These are phyloP conservation scores for Melieria crassipennis DNA, from an alignment of 2,888 invertebrate genomes.

Conservation along the genomic window DNA sequence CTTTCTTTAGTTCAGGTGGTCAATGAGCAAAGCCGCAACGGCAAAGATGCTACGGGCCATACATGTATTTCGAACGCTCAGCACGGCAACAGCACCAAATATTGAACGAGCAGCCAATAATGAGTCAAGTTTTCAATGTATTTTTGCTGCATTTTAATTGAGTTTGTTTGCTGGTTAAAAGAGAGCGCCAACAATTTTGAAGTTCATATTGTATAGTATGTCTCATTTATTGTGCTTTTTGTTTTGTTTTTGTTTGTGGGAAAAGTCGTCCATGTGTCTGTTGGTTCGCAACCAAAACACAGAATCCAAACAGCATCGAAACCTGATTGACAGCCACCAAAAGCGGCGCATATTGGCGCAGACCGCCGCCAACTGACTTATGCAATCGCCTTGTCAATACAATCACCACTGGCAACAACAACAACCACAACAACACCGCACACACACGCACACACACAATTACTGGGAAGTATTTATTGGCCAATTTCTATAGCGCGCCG, in stretches of 20 bases:
- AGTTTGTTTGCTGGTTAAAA: no score
- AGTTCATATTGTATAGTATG: no score
- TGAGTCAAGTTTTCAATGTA: neutral
- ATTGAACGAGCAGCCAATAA: no score
- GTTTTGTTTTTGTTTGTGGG: neutral
- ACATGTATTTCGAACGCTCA: no score
- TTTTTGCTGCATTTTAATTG: neutral
- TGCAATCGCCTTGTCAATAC: neutral
- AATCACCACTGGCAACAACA: neutral
- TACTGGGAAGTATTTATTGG: conserved; percentile 10
- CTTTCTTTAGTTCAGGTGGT: conserved; percentile 5
- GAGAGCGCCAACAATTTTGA: no score
- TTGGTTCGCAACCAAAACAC: neutral
- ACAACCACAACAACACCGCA: conserved; percentile 1
- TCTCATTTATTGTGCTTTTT: no score
- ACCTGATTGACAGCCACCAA: neutral
- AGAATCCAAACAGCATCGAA: neutral
- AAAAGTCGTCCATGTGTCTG: neutral
- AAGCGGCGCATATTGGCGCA: neutral
- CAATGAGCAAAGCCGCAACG: no score
- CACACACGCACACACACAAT: conserved; percentile 3
- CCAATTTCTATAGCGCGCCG: neutral
- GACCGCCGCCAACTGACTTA: neutral
- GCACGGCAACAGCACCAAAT: no score
- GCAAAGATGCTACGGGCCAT: no score